Evolutionary conservation across 1,140 invertebrate species (phyloP).

Genomic region (Drosophila nebulosa): DNA sequence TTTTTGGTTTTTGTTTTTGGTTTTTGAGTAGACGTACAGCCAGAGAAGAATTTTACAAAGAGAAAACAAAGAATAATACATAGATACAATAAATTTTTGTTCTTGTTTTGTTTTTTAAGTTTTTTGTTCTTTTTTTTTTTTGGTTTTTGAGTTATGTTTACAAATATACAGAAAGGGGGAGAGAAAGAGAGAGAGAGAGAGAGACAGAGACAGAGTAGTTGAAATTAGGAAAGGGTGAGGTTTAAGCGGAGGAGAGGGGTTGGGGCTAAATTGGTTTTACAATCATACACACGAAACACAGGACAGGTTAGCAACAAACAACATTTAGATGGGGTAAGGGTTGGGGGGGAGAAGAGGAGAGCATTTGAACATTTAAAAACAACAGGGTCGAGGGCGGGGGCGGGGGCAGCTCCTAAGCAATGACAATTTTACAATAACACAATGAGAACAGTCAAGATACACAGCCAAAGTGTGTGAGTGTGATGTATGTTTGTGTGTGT

Average conservation of each 20-base stretch:
- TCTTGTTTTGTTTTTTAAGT: constrained; percentile 18
- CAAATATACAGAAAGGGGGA: constrained; percentile 54
- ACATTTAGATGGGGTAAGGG: not conserved
- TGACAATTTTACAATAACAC: constrained; percentile 69
- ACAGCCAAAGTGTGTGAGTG: constrained; percentile 34
- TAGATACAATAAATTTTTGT: constrained; percentile 64
- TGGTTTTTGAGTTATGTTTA: too few species aligned
- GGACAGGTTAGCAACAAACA: not conserved
- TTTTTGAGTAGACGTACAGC: constrained; percentile 61
- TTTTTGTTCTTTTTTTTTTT: constrained; percentile 17
- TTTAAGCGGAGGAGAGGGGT: constrained; percentile 41
- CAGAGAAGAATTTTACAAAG: constrained; percentile 76
- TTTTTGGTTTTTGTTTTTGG: constrained; percentile 46
- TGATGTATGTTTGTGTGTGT: constrained; percentile 53
- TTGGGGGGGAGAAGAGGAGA: not conserved
- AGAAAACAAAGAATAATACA: constrained; percentile 72
- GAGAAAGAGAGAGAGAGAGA: constrained; percentile 1
- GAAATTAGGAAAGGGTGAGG: not conserved
- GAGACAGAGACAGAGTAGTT: constrained; percentile 8
- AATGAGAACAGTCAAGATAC: constrained; percentile 34
- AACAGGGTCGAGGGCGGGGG: not conserved
- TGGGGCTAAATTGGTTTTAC: constrained; percentile 16
- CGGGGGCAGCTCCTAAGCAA: constrained; percentile 58
- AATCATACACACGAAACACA: not conserved
- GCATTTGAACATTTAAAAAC: constrained; percentile 59